Percentiles rank a stretch among this genome's conserved stretches.
Conservation (phyloP, 2,113 vertebrate species). For the Strigops habroptila region DNA sequence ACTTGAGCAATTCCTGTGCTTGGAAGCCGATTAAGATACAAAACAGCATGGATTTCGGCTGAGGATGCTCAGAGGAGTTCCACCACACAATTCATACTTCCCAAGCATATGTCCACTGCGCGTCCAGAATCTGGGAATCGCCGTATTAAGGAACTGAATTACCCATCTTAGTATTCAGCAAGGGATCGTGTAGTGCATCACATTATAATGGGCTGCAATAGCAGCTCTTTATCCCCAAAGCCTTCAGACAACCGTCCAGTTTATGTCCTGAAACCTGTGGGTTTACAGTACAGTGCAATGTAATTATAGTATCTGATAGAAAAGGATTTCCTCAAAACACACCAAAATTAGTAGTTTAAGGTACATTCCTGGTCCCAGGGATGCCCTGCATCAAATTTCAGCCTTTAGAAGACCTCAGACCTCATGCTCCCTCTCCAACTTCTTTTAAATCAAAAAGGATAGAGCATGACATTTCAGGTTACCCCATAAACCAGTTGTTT, state of each 20-base stretch:
- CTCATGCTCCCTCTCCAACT: background rate
- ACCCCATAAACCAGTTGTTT: background rate
- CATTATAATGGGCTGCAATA: background rate
- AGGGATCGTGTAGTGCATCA: background rate
- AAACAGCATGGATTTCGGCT: background rate
- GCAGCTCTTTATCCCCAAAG: background rate
- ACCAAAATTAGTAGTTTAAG: background rate
- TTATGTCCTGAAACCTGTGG: background rate
- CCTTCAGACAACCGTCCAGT: background rate
- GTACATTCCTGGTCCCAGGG: background rate
- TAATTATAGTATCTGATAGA: background rate
- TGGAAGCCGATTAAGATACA: background rate
- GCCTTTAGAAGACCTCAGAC: background rate
- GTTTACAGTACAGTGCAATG: background rate
- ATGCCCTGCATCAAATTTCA: background rate
- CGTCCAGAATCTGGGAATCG: fast-evolving
- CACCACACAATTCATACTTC: background rate
- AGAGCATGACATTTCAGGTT: background rate
- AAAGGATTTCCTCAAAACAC: background rate
- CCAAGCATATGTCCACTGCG: fast-evolving
- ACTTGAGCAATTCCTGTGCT: background rate
- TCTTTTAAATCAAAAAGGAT: background rate
- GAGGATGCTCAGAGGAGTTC: background rate
- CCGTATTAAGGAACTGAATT: background rate
- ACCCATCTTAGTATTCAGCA: background rate